Evolutionary conservation across 2,797 vertebrate genomes (phyloP), one percentile per base, ranked within the genome.

Genomic region (Chelidonichthys spinosus): DNA sequence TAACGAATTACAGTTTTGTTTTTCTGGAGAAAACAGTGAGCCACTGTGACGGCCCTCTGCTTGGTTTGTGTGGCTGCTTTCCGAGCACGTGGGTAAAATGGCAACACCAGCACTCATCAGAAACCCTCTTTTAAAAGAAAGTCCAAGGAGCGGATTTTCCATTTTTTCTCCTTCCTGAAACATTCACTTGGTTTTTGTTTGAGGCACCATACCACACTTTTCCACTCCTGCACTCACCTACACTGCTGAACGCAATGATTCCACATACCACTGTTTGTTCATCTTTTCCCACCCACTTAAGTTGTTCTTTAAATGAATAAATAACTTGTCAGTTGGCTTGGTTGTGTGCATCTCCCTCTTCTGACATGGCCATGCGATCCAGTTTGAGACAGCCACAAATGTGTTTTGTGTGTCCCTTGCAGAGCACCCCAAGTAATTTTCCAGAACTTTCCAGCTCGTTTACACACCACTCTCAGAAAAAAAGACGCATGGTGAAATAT

Each of bases 381-480:
- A 7, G 0, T 59, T 11, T 1, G 37, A 40, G 10, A 40, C 56
- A 59, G n/a, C 33, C 53, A 33, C 14, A 18, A 39, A 54, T 37
- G 46, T n/a, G 32, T 36, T 6, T 46, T 17, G 0, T 63, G 36
- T 5, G 8, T 76, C 53, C 43, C 33, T 42, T 8, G 10, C 0
- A 5, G 18, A 52, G 4, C 32, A 37, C 18, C 6, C 4, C 14
- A 43, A 71, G 63, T 36, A 73, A 18, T 69, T 87, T 78, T 67
- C 47, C 18, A 60, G 63, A 84, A 44, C 0, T 60, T 83, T 87
- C 69, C 68, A 63, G 64, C 42, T 66, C 35, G 32, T 81, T 82
- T 54, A 78, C 72, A 46, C 7, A 5, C 52, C 70, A 62, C 61
- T 61, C 18, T 61, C 32, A 6, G 54, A 75, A 44, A 47, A 53